Evolutionary conservation across 2,797 vertebrate genomes (phyloP).

Genomic region (Chloroceryle inda): DNA sequence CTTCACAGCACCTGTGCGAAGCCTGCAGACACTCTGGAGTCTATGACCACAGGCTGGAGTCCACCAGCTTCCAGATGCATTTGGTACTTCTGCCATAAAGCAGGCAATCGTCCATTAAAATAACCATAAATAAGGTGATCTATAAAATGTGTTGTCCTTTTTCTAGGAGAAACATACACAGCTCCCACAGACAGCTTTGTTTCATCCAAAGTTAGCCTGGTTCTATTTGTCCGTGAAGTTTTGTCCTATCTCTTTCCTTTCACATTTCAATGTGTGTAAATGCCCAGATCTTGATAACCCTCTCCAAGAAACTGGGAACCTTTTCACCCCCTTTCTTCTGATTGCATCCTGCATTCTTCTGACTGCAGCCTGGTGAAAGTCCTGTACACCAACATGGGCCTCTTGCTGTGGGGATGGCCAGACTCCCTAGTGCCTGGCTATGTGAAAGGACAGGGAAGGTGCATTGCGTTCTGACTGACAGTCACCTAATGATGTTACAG

Average conservation of each 20-base stretch:
- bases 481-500: neutral
- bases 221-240: neutral
- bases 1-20: slow-evolving; percentile 17
- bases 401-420: neutral
- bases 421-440: neutral
- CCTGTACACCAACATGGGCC: rapidly evolving
- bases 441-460: neutral
- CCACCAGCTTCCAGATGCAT: neutral
- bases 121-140: neutral
- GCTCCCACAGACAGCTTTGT: neutral
- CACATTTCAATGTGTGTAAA: rapidly evolving
- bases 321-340: neutral
- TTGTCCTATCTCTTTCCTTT: neutral
- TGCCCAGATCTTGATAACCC: neutral
- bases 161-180: neutral
- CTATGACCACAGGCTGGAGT: neutral
- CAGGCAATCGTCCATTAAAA: neutral
- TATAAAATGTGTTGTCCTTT: neutral
- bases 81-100: neutral
- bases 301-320: neutral
- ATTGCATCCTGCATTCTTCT: neutral
- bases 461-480: rapidly evolving
- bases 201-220: neutral
- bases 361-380: neutral
- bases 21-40: neutral